Conservation (phyloP, 2,888 invertebrate genomes). For the Leucania comma region DNA sequence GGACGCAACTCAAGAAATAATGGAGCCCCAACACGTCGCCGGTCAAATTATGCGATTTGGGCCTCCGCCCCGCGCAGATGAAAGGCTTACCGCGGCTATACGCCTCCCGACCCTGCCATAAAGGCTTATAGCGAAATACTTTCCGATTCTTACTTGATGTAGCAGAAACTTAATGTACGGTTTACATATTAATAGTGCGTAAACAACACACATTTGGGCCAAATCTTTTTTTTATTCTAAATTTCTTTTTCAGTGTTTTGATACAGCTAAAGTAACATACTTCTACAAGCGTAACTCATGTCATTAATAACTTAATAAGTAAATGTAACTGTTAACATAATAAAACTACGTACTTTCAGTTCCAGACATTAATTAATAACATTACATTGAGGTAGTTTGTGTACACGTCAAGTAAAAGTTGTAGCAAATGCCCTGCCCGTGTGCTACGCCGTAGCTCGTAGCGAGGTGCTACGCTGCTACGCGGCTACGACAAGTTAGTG, state of each 20-base stretch:
- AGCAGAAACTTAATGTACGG: conserved; percentile 57
- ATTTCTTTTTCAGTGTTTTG: neutral
- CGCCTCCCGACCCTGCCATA: conserved; percentile 68
- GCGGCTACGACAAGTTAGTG: conserved; percentile 53
- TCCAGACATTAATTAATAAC: conserved; percentile 41
- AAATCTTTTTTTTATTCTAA: neutral
- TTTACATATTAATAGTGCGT: conserved; percentile 25
- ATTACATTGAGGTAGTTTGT: conserved; percentile 48
- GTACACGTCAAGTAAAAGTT: conserved; percentile 50
- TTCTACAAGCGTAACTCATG: neutral
- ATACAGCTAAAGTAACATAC: neutral
- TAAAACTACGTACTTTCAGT: conserved; percentile 9
- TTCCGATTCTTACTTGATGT: conserved; percentile 66
- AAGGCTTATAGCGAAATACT: conserved; percentile 70
- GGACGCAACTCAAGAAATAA: conserved; percentile 60
- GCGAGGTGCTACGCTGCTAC: conserved; percentile 30
- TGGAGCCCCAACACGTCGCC: conserved; percentile 66
- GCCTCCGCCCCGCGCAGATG: conserved; percentile 71
- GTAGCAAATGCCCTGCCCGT: conserved; percentile 22
- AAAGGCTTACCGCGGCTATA: conserved; percentile 77
- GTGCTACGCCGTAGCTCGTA: conserved; percentile 56
- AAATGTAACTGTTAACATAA: conserved; percentile 8
- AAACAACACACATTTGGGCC: neutral
- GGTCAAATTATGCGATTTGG: conserved; percentile 75
- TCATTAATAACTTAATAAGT: neutral